Percentiles rank a stretch among this genome's conserved stretches.
Conservation (phyloP, 2,797 vertebrate species). For the Danio albolineatus region DNA sequence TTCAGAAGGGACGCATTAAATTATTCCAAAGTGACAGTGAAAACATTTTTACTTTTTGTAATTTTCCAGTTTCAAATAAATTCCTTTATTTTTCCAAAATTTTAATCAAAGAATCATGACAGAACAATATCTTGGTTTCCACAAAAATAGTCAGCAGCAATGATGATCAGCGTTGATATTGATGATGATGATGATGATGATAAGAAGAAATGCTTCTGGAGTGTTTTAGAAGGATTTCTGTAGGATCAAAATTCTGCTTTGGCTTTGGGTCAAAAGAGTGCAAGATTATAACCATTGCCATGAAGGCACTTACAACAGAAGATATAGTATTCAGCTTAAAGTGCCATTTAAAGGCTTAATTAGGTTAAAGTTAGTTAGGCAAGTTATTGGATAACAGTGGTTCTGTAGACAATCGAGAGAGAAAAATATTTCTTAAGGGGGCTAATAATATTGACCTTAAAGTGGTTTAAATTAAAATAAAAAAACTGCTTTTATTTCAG, state of each 20-base stretch:
- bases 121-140: neutral
- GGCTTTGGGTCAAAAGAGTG: too few relatives aligned
- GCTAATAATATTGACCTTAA: too few relatives aligned
- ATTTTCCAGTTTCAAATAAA: neutral
- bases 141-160: neutral
- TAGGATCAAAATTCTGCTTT: neutral
- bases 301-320: too few relatives aligned
- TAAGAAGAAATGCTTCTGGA: neutral
- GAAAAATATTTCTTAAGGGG: too few relatives aligned
- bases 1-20: neutral
- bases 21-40: neutral
- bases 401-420: too few relatives aligned
- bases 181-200: neutral
- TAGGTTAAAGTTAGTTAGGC: too few relatives aligned
- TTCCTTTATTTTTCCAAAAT: neutral
- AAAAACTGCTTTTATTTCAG: too few relatives aligned
- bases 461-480: too few relatives aligned
- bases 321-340: too few relatives aligned
- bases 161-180: neutral
- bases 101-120: neutral
- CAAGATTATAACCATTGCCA: too few relatives aligned
- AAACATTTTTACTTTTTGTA: neutral
- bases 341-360: too few relatives aligned
- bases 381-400: too few relatives aligned
- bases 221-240: constrained; percentile 7